These are phyloP conservation scores for Lepas anatifera DNA, from an alignment of 2,888 invertebrate genomes.

Conservation along the genomic window DNA sequence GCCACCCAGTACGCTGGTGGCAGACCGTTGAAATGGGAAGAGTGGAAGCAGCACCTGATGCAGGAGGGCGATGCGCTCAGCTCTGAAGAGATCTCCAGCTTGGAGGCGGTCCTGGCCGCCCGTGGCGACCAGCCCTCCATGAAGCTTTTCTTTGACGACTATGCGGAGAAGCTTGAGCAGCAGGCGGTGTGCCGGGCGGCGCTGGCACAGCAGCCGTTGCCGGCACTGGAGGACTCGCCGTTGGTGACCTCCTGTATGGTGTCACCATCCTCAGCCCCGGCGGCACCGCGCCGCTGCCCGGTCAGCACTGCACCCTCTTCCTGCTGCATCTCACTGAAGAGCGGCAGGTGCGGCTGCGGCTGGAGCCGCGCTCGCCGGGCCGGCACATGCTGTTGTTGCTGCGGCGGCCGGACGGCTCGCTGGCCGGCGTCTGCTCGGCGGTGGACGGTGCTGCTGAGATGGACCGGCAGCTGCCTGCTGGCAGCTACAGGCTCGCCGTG, in stretches of 20 bases:
- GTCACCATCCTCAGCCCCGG: neutral
- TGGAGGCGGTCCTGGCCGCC: neutral
- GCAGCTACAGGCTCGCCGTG: neutral
- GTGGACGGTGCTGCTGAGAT: neutral
- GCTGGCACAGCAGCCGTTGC: neutral
- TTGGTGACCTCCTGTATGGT: neutral
- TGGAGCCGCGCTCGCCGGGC: neutral
- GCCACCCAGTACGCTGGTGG: neutral
- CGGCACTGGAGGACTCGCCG: neutral
- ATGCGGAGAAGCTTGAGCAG: neutral
- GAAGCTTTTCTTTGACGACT: neutral
- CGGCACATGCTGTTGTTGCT: neutral
- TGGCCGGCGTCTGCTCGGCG: neutral
- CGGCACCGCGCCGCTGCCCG: neutral
- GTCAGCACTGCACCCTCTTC: neutral
- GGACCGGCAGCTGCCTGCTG: neutral
- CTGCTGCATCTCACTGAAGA: neutral
- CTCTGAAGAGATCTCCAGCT: neutral
- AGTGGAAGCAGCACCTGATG: constrained; percentile 4
- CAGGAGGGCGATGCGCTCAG: neutral
- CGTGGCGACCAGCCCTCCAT: neutral
- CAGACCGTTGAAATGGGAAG: neutral
- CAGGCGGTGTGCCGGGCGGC: neutral
- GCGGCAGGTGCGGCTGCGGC: neutral
- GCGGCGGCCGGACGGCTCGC: neutral